Evolutionary conservation across 2,888 invertebrate genomes (phyloP), one percentile per base, ranked within the genome.

Genomic region (Acrobeloides nanus): DNA sequence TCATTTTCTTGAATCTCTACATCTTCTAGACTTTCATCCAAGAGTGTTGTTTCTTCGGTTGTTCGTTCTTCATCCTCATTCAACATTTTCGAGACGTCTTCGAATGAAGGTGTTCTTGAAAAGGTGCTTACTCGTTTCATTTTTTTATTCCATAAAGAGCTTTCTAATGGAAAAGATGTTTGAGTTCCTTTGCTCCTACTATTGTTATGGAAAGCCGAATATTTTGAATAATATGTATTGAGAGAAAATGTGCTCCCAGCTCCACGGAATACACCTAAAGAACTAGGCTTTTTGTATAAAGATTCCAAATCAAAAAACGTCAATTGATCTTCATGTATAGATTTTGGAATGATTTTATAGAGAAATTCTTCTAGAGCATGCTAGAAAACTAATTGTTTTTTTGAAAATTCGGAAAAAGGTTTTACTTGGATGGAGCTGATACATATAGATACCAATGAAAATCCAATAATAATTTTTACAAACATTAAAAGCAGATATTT

Each of bases 361-460:
- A n/a, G 10, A 15, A n/a, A 18, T 35, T 12, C 15, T 12, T 12
- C 31, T 29, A 29, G 15, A 29, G 12, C 31, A 15, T 29, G 39
- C 24, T n/a, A n/a, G n/a, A n/a, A n/a, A n/a, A n/a, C n/a, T n/a
- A n/a, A n/a, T n/a, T n/a, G n/a, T n/a, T n/a, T n/a, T n/a, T n/a
- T n/a, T n/a, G n/a, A n/a, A n/a, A n/a, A n/a, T n/a, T n/a, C n/a
- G n/a, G n/a, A n/a, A 12, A 34, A 33, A 5, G 26, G 27, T 6
- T 25, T 17, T 24, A 61, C 84, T 79, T 90, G 90, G 0, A 92
- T 88, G 18, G 92, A 87, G 73, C 90, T 93, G 70, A 95, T 88
- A 76, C 89, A 89, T 89, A 93, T 92, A 58, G 92, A 89, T 39
- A 90, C 92, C 12, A 95, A 78, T 0, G 93, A 88, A 52, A 95